Base-by-base conservation (phyloP, 2,113 vertebrate species). In the Mionectes macconnelli region DNA sequence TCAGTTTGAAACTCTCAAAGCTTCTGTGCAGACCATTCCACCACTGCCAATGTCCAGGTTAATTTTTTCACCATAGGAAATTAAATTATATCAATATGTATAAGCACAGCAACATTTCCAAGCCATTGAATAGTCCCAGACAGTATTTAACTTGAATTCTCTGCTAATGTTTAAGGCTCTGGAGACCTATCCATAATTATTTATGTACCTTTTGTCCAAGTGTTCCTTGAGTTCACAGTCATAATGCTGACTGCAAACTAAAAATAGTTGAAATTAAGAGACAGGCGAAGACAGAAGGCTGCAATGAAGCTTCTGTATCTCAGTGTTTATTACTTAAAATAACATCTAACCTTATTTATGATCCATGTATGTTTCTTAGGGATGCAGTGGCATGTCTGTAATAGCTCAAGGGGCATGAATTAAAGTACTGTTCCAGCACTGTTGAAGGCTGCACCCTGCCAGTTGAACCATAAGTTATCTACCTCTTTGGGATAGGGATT, bases 281-380 rank as follows among this genome's bases (percentile, higher is more conserved):
- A 92, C 95, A 93, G 63, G 56, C 82, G 50, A 94, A 93, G 88
- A 86, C 83, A 94, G 84, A 90, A 96, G 80, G 44, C 93, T 95
- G 89, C 84, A 89, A 76, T 90, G 76, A 94, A 90, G 84, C 94
- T 94, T 96, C 76, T 92, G 80, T 72, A 78, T 93, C 88, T 90
- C 72, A 24, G 52, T 94, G 88, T 95, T 97, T 97, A 95, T 94
- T 89, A 76, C 88, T 94, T 92, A 95, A 83, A 93, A 96, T 94
- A 96, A 95, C 89, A 96, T 95, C 91, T 94, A 95, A 84, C 84
- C 69, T 95, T 96, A 90, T 94, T 96, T 96, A 96, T 68, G 88
- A 82, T 90, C 73, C 3, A 2, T 89, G 86, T 84, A 66, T 60
- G 73, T 96, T 95, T 96, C 88, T 90, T 90, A 89, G 76, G 47